Percentiles rank a stretch among this genome's conserved stretches.
Evolutionary conservation across 1,140 invertebrate species (phyloP).

Genomic region (Lepidurus couesii): DNA sequence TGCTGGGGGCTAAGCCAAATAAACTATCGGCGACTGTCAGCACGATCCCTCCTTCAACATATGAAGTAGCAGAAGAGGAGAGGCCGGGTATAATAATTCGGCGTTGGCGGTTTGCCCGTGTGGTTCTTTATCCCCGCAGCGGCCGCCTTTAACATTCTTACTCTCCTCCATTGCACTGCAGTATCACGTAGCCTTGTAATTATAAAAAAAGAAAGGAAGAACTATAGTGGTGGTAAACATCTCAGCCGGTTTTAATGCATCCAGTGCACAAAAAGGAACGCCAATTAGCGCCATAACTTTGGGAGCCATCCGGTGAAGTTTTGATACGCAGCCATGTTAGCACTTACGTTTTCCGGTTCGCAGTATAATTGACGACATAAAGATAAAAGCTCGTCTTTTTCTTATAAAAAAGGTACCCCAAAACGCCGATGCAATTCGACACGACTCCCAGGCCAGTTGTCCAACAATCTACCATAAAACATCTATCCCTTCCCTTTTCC

Average conservation of each 20-base stretch:
- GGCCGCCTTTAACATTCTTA: too few species aligned
- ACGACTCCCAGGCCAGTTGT: neutral
- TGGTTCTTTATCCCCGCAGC: too few species aligned
- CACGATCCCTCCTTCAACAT: neutral
- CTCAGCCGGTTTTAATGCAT: neutral
- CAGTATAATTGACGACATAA: neutral
- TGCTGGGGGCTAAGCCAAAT: neutral
- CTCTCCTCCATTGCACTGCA: neutral
- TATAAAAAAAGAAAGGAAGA: constrained; percentile 20
- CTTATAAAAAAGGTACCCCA: neutral
- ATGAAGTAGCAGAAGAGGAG: neutral
- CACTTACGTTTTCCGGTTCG: neutral
- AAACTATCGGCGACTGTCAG: constrained; percentile 5
- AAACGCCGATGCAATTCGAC: neutral
- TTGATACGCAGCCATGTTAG: constrained; percentile 14
- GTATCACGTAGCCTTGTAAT: neutral
- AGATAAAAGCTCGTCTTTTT: neutral
- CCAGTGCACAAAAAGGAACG: neutral
- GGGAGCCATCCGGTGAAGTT: constrained; percentile 9
- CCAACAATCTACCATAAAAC: neutral
- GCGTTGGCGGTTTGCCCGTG: too few species aligned
- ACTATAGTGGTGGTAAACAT: neutral
- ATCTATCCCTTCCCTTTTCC: neutral
- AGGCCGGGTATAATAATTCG: neutral
- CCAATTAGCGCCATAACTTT: constrained; percentile 13